Evolutionary conservation across 2,888 invertebrate species (phyloP).

Genomic region (Emmelina monodactyla): DNA sequence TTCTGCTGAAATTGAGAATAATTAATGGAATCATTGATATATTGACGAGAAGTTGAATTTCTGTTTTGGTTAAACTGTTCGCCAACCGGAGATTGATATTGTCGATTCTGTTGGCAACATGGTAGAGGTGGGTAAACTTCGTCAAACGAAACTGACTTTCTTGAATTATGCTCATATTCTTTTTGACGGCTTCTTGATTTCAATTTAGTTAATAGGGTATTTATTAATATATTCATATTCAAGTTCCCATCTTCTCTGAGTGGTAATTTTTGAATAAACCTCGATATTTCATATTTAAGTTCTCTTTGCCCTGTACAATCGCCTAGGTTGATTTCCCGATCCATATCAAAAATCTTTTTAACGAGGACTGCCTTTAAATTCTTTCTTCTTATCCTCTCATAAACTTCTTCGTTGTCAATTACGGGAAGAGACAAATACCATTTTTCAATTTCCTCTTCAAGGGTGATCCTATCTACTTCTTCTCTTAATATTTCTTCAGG

Average conservation of each 20-base stretch:
- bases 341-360: not conserved
- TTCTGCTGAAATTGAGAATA: too few relatives aligned
- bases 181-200: too few relatives aligned
- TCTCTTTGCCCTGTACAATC: not conserved
- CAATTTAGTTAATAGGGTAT: too few relatives aligned
- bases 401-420: not conserved
- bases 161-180: too few relatives aligned
- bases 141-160: too few relatives aligned
- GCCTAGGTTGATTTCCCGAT: not conserved
- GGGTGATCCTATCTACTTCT: not conserved
- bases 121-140: too few relatives aligned
- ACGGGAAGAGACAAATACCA: not conserved
- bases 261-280: not conserved
- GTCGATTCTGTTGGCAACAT: too few relatives aligned
- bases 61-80: too few relatives aligned
- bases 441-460: not conserved
- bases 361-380: not conserved
- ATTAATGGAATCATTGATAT: too few relatives aligned
- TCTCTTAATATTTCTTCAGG: not conserved
- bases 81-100: too few relatives aligned
- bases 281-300: not conserved
- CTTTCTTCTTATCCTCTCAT: not conserved
- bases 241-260: not conserved
- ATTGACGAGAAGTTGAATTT: too few relatives aligned
- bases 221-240: too few relatives aligned